Conservation (phyloP, 1,140 invertebrate species). For the Drosophila quadrilineata region DNA sequence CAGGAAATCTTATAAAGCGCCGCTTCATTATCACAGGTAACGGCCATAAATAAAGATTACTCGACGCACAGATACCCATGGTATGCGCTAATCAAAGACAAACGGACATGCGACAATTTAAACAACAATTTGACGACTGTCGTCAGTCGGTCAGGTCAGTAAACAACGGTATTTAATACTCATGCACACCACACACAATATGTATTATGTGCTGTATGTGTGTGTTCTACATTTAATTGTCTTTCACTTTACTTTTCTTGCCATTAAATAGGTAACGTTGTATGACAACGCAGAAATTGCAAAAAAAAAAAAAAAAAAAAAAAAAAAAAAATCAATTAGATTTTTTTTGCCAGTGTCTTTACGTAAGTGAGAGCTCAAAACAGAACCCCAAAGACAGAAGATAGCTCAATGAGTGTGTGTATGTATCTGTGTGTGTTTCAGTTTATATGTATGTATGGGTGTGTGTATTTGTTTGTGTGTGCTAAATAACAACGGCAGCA, state of each 20-base stretch:
- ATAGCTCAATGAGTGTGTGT: too few relatives aligned
- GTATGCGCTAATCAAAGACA: neutral
- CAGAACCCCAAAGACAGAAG: slow-evolving; percentile 26
- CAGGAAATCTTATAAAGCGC: neutral
- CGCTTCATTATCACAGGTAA: too few relatives aligned
- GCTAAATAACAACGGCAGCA: slow-evolving; percentile 21
- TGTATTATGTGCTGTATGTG: neutral
- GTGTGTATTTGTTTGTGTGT: neutral
- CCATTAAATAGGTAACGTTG: slow-evolving; percentile 14
- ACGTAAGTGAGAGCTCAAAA: slow-evolving; percentile 19
- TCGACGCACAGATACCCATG: neutral
- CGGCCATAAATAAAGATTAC: too few relatives aligned
- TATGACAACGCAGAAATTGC: slow-evolving; percentile 1
- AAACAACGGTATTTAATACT: neutral
- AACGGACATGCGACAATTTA: neutral
- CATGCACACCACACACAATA: too few relatives aligned
- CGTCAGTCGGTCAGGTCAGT: too few relatives aligned
- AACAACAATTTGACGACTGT: neutral
- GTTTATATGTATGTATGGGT: too few relatives aligned
- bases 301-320: too few relatives aligned
- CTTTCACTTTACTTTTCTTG: slow-evolving; percentile 17
- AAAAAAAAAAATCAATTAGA: slow-evolving; percentile 40
- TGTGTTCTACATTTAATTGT: slow-evolving; percentile 20
- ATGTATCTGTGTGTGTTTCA: too few relatives aligned
- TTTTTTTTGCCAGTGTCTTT: slow-evolving; percentile 36